Percentiles rank a stretch among this genome's conserved stretches.
Evolutionary conservation across 2,888 invertebrate genomes (phyloP).

Genomic region (Nemapogon koenigi): DNA sequence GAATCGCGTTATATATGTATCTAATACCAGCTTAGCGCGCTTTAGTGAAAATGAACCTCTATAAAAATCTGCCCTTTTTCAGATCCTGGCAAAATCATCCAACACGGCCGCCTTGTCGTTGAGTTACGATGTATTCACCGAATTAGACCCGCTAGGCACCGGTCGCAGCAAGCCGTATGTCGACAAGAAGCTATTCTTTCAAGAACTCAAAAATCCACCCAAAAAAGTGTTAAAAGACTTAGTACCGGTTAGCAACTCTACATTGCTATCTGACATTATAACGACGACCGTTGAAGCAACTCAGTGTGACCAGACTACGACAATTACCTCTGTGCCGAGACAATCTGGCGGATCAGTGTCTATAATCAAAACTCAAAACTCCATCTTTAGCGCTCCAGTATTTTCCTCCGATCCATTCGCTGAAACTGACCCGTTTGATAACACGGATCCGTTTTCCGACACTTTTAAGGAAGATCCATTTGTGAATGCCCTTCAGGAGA

Average conservation of each 20-base stretch:
- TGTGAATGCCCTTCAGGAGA: conserved; percentile 45
- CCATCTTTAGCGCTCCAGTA: conserved; percentile 33
- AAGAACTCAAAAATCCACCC: conserved; percentile 93
- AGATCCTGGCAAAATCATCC: too few species aligned
- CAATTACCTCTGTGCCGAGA: conserved; percentile 51
- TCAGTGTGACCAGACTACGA: conserved; percentile 46
- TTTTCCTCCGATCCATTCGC: conserved; percentile 69
- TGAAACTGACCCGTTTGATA: conserved; percentile 77
- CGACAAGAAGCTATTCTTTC: conserved; percentile 96
- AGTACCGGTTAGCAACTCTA: conserved; percentile 52
- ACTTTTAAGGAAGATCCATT: conserved; percentile 69
- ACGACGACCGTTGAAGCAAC: conserved; percentile 33
- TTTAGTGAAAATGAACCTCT: too few species aligned
- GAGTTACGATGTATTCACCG: conserved; percentile 87
- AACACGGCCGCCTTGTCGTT: conserved; percentile 40
- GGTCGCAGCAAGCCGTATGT: conserved; percentile 91
- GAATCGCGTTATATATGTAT: too few species aligned
- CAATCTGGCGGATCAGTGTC: conserved; percentile 58
- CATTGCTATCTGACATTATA: conserved; percentile 37
- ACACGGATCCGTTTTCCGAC: conserved; percentile 71
- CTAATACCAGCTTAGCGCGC: too few species aligned
- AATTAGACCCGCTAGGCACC: conserved; percentile 91
- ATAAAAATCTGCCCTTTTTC: too few species aligned
- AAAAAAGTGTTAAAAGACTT: conserved; percentile 92
- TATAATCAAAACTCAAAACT: conserved; percentile 36